Evolutionary conservation across 2,113 vertebrate species (phyloP).

Genomic region (Motacilla alba): DNA sequence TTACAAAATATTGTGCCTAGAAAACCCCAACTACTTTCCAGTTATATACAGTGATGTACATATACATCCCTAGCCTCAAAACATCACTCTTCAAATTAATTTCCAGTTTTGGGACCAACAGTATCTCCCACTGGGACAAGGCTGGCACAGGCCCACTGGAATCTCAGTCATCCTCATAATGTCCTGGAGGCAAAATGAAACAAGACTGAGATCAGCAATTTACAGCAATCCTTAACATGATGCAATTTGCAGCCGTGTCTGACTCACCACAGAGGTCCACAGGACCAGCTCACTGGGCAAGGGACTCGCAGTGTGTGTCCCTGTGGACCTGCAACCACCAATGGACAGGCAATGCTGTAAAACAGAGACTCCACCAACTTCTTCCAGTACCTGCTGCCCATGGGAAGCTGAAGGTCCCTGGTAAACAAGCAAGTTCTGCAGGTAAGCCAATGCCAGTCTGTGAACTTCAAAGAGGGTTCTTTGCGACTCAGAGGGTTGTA

Average conservation of each 20-base stretch:
- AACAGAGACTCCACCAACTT: neutral
- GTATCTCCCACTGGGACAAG: neutral
- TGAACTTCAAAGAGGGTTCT: neutral
- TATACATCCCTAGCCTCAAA: neutral
- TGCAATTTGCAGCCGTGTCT: neutral
- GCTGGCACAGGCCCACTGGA: neutral
- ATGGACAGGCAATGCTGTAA: accelerated
- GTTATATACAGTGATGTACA: accelerated
- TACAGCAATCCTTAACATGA: neutral
- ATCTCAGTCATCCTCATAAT: neutral
- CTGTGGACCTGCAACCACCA: neutral
- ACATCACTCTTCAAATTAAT: neutral
- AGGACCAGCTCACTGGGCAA: neutral
- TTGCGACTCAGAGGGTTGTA: neutral
- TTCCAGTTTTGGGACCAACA: neutral
- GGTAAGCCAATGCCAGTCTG: neutral
- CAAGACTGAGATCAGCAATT: neutral
- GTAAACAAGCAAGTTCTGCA: neutral
- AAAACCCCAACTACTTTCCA: neutral
- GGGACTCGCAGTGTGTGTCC: neutral
- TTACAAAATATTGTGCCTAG: neutral
- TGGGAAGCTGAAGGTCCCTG: neutral
- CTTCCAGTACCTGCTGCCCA: neutral
- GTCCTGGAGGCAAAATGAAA: neutral
- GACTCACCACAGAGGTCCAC: neutral